Base-by-base conservation (phyloP, 1,140 invertebrate species). In the Neodiprion fabricii region DNA sequence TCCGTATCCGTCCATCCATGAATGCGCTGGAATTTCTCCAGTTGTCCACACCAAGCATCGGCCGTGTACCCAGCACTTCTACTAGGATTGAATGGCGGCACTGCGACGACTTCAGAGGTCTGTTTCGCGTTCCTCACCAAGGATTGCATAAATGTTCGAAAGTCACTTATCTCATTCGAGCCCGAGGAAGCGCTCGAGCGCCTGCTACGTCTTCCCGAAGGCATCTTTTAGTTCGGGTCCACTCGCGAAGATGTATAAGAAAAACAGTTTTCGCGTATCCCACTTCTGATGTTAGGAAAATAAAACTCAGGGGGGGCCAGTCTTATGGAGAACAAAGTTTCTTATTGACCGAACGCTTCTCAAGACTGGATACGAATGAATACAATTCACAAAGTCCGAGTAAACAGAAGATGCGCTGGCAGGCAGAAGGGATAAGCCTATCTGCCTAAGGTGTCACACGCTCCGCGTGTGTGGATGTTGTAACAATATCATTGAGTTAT, bases 251-350 rank as follows among this genome's bases (percentile, higher is more conserved):
- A 61, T 4, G 53, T 61, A 61, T 12, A 4, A 61, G 7, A 61
- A 61, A 61, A 61, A 61, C 53, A 61, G 53, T 61, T 4, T n/a
- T n/a, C 53, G 53, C 53, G 53, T 61, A 61, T 61, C 53, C 53
- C 53, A 61, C 53, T 61, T 61, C 53, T 61, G 53, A 61, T 61
- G 53, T 61, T 61, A 61, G 53, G 53, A 61, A n/a, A 61, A 61
- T 61, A 61, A 61, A n/a, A n/a, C 53, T 61, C 53, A 8, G 1
- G 53, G 3, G 53, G 8, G n/a, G 11, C 53, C 53, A 61, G 3
- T 11, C n/a, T 12, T 11, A 4, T 61, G 53, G 53, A 12, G 53
- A 1, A 61, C 53, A n/a, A 61, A 61, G 53, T 61, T 61, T 61
- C 1, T 61, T 61, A 1, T n/a, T 0, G n/a, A 61, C 53, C n/a